phyloP scores from a whole-genome alignment of 2,113 vertebrate species.

The Oxygymnocypris stewartii region DNA sequence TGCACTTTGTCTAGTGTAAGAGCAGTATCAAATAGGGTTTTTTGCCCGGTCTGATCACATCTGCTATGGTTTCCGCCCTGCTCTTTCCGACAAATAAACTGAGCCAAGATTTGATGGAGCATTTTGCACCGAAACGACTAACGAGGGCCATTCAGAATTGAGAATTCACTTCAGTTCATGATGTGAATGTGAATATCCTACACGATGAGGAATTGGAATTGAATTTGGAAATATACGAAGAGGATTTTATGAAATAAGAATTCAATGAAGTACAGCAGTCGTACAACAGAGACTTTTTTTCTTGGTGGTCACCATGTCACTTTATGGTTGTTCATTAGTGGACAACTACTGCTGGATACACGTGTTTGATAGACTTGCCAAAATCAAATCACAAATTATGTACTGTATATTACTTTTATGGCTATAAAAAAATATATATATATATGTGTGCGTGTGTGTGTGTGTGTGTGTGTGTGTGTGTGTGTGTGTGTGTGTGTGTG shows the following conservation, averaged over 20 bases:
- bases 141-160: background rate
- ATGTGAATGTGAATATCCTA: background rate
- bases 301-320: background rate
- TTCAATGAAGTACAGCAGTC: background rate
- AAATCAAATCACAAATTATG: background rate
- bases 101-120: slow-evolving; percentile 40
- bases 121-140: background rate
- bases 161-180: background rate
- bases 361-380: too few species aligned
- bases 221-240: background rate
- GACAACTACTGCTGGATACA: too few species aligned
- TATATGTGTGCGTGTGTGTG: too few species aligned
- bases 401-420: background rate
- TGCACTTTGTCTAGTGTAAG: slow-evolving; percentile 8
- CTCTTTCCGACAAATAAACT: slow-evolving; percentile 41
- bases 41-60: slow-evolving; percentile 20
- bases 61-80: slow-evolving; percentile 11
- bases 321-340: background rate
- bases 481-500: too few species aligned
- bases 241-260: background rate
- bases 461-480: too few species aligned
- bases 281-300: too few species aligned
- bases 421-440: too few species aligned
- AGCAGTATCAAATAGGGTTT: background rate
- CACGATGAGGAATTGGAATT: background rate